Evolutionary conservation across 2,797 vertebrate genomes (phyloP).

Genomic region (Hoplostethus mediterraneus): DNA sequence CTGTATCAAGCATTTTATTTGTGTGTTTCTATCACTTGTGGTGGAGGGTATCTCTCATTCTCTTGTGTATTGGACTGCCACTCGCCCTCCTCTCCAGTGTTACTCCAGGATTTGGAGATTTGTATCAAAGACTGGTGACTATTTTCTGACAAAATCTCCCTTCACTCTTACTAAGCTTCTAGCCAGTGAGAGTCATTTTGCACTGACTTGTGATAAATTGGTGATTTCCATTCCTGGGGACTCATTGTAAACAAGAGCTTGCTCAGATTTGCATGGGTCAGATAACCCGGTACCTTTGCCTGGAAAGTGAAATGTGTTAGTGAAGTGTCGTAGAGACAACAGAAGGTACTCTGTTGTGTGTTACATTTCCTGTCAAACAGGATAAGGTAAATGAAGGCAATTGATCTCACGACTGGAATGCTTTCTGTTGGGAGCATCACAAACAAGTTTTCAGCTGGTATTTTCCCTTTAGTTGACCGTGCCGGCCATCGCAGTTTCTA

Average conservation of each 20-base stretch:
- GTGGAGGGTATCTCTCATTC: too few species aligned
- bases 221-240: neutral
- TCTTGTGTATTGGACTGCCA: too few species aligned
- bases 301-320: neutral
- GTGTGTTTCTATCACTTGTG: too few species aligned
- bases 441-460: neutral
- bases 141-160: constrained; percentile 18
- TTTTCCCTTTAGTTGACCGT: neutral
- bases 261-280: constrained; percentile 5
- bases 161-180: constrained; percentile 41
- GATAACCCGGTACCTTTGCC: neutral
- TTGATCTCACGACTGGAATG: neutral
- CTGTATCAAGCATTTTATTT: too few species aligned
- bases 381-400: neutral
- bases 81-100: too few species aligned
- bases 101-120: too few species aligned
- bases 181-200: neutral
- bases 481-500: too few species aligned
- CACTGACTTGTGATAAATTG: neutral
- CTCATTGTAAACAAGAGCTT: neutral
- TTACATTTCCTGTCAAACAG: constrained; percentile 37
- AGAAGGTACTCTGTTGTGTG: constrained; percentile 18
- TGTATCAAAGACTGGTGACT: neutral
- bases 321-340: neutral
- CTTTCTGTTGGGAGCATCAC: constrained; percentile 7